Evolutionary conservation across 2,888 invertebrate species (phyloP), one percentile per base, ranked within the genome.

Genomic region (Drosophila neoperkinsi): DNA sequence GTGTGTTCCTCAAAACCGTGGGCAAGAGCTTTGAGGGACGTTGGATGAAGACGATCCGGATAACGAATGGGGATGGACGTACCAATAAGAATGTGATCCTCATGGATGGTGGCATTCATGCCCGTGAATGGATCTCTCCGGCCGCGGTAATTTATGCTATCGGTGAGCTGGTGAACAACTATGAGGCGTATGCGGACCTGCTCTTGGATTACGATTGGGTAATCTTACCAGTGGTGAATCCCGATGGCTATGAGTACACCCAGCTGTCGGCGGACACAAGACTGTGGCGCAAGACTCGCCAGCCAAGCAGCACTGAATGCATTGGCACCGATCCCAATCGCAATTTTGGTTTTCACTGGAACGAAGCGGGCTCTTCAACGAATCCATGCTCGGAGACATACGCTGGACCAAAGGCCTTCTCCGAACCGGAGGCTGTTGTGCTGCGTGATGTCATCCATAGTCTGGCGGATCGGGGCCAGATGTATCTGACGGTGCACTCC

Each of bases 241-340:
- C 96, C 3, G 96, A 96, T 90, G 96, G 96, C 0, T 96, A 96
- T 81, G 95, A 94, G 73, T 96, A 93, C 90, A 94, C 95, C 0
- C 94, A 94, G 63, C 11, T 21, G 9, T 74, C 77, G 10, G 52
- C 25, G 25, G 56, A 70, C 9, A 60, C 77, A 6, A 81, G 92
- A 4, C 53, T 91, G 6, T 95, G 95, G 95, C 93, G 95, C 13
- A 95, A 95, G 81, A 95, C 94, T 0, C 92, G 95, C 0, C 92
- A 93, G 3, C 90, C 87, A 18, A 77, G 70, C 34, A 74, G 52
- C n/a, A 41, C 16, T 3, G 28, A 74, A 4, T 89, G 89, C 50
- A 73, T 81, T 34, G 96, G 96, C 5, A 94, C 94, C 0, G 96
- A 96, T 88, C 94, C 94, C 0, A 96, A 96, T 89, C 91, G 96